These are phyloP conservation scores for Heliconius ismenius DNA, from an alignment of 2,888 invertebrate species.

Conservation along the genomic window DNA sequence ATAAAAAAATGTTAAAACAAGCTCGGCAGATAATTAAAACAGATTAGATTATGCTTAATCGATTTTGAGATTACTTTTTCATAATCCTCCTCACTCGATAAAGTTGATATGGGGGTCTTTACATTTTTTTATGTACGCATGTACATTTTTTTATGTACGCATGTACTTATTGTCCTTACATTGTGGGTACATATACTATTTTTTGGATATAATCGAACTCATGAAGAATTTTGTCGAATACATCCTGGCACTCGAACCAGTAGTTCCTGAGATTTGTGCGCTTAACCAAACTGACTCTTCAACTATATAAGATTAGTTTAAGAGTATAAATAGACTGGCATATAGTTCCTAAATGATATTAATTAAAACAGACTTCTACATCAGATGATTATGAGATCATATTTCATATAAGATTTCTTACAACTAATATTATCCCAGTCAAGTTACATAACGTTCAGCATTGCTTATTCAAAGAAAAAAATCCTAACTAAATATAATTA, in stretches of 20 bases:
- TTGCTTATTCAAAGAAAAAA: neutral
- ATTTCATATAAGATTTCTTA: slow-evolving; percentile 1
- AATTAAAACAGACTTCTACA: neutral
- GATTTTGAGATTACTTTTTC: neutral
- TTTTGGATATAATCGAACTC: too few relatives aligned
- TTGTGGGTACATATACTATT: too few relatives aligned
- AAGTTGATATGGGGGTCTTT: slow-evolving; percentile 5
- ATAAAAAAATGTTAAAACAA: neutral
- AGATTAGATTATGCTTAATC: slow-evolving; percentile 15
- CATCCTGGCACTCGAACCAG: too few relatives aligned
- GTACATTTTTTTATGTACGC: too few relatives aligned
- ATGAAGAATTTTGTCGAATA: too few relatives aligned
- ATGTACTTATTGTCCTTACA: too few relatives aligned
- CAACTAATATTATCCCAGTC: neutral
- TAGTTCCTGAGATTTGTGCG: too few relatives aligned
- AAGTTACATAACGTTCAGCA: neutral
- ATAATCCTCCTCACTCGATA: neutral
- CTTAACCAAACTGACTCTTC: too few relatives aligned
- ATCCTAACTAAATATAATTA: neutral
- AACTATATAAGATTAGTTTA: too few relatives aligned
- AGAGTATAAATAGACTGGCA: neutral
- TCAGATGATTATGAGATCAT: neutral
- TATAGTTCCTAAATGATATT: neutral
- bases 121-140: neutral
- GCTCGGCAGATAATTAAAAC: neutral